A percentile compares a stretch with the other conserved stretches of the same genome.
These are phyloP conservation scores for Coremacera marginata DNA, from an alignment of 2,888 invertebrate genomes.

Conservation along the genomic window DNA sequence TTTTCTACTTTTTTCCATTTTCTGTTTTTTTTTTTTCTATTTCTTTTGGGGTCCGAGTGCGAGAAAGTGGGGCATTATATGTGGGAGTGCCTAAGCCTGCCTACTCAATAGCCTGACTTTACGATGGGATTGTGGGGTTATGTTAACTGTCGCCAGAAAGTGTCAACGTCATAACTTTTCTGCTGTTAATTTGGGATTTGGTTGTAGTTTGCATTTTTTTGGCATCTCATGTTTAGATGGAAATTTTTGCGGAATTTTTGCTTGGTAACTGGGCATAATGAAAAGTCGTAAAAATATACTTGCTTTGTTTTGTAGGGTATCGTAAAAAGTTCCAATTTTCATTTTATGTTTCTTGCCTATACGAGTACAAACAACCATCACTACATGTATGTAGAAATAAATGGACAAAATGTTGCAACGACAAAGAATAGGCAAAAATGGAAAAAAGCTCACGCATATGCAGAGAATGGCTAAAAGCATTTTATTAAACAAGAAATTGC, in stretches of 20 bases:
- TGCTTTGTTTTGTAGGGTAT: background rate
- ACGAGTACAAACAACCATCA: background rate
- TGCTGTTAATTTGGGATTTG: slow-evolving; percentile 31
- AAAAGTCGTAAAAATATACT: slow-evolving; percentile 28
- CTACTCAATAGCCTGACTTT: background rate
- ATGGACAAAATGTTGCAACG: background rate
- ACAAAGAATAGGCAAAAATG: too few relatives aligned
- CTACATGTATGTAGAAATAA: background rate
- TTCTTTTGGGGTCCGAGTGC: background rate
- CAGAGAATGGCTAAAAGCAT: background rate
- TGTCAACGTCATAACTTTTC: slow-evolving; percentile 31
- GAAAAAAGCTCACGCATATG: background rate
- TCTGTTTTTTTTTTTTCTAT: background rate
- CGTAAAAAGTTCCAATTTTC: slow-evolving; percentile 22
- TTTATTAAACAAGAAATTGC: background rate
- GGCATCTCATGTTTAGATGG: slow-evolving; percentile 1
- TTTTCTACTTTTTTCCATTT: background rate
- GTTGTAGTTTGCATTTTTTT: slow-evolving; percentile 19
- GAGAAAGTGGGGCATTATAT: background rate
- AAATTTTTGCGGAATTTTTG: slow-evolving; percentile 1
- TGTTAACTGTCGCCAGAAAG: slow-evolving; percentile 23
- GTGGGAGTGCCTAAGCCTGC: background rate
- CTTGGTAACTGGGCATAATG: background rate
- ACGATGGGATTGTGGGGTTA: background rate
- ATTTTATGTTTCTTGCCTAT: slow-evolving; percentile 20